Conservation (phyloP, 1,140 invertebrate species). For the Hetaerina americana region DNA sequence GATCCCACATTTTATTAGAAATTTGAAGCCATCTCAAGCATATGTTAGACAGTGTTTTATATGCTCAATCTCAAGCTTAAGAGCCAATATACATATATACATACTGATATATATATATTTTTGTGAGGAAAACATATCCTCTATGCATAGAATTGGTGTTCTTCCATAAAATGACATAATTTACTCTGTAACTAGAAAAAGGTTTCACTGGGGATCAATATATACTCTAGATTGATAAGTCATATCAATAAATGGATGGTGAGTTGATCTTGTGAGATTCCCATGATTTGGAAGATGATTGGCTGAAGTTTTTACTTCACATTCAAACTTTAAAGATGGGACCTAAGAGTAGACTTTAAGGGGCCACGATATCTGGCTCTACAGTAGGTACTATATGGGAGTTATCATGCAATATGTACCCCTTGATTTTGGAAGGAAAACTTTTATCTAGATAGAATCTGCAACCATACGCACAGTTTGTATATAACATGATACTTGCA, state of each 20-base stretch:
- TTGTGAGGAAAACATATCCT: not conserved
- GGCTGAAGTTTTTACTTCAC: not conserved
- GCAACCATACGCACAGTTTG: not conserved
- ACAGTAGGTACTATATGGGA: too few species aligned
- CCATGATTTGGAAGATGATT: not conserved
- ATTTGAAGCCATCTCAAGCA: not conserved
- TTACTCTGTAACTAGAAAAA: too few species aligned
- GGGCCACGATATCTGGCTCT: not conserved
- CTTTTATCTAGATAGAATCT: too few species aligned
- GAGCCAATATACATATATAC: not conserved
- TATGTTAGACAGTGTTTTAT: not conserved
- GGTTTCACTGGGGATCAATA: not conserved
- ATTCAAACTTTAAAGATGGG: not conserved
- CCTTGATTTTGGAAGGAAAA: too few species aligned
- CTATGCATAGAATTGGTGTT: not conserved
- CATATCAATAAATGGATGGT: not conserved
- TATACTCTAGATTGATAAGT: not conserved
- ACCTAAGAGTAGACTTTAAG: not conserved
- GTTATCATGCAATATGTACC: too few species aligned
- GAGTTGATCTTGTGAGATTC: not conserved
- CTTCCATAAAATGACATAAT: not conserved
- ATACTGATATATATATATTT: too few species aligned
- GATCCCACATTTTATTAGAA: too few species aligned
- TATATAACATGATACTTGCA: not conserved
- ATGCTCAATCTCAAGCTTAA: not conserved